Evolutionary conservation across 2,888 invertebrate species (phyloP).

Genomic region (Beris morrisii): DNA sequence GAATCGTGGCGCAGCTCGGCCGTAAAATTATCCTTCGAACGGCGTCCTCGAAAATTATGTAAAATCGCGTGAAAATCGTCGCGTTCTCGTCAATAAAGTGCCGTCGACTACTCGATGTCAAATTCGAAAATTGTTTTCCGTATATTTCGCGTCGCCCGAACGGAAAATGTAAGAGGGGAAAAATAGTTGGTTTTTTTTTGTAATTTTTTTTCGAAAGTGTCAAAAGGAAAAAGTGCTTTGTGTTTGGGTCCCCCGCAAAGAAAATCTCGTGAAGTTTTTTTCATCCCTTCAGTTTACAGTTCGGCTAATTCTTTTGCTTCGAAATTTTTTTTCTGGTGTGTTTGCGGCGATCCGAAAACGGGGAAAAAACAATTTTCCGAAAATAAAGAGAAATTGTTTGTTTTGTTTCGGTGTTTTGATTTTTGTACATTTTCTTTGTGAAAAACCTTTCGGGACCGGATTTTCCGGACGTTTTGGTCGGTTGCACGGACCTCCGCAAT

Average conservation of each 20-base stretch:
- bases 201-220: not conserved
- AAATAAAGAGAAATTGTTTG: too few species aligned
- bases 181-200: not conserved
- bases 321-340: too few species aligned
- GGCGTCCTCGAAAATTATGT: not conserved
- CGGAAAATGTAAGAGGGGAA: not conserved
- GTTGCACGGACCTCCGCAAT: not conserved
- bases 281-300: too few species aligned
- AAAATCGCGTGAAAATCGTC: not conserved
- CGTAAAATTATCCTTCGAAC: not conserved
- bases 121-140: not conserved
- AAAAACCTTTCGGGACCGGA: too few species aligned
- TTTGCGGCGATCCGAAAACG: too few species aligned
- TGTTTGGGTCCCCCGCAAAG: not conserved
- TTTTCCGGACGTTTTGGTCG: too few species aligned
- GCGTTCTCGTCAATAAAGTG: not conserved
- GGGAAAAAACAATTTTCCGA: too few species aligned
- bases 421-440: too few species aligned
- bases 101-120: not conserved
- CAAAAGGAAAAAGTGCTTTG: slow-evolving; percentile 11
- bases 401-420: too few species aligned
- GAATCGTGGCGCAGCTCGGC: not conserved
- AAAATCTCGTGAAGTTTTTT: not conserved
- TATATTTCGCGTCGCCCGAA: not conserved
- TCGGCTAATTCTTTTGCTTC: too few species aligned